These are phyloP conservation scores for Acrocephalus arundinaceus DNA, from an alignment of 2,113 vertebrate species.

Conservation along the genomic window DNA sequence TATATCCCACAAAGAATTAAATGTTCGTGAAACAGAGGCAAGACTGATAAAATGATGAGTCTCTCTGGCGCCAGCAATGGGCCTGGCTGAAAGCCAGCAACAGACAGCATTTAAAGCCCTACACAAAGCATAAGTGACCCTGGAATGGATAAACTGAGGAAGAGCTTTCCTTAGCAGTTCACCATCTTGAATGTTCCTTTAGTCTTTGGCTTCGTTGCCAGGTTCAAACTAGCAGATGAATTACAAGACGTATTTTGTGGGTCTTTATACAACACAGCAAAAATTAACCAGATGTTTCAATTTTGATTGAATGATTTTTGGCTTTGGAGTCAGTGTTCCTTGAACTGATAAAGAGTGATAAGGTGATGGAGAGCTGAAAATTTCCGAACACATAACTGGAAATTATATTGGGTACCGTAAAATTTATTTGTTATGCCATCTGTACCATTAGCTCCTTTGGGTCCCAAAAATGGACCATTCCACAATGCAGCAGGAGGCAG, in stretches of 20 bases:
- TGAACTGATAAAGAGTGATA: not conserved
- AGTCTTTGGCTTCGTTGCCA: not conserved
- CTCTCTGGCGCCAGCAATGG: constrained; percentile 45
- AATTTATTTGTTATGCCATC: not conserved
- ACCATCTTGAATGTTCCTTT: not conserved
- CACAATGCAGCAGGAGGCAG: not conserved
- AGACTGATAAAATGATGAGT: constrained; percentile 53
- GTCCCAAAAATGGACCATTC: not conserved
- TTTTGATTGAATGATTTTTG: not conserved
- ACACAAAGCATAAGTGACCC: not conserved
- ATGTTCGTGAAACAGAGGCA: constrained; percentile 20
- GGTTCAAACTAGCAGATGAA: not conserved
- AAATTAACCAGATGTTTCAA: not conserved
- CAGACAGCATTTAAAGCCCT: not conserved
- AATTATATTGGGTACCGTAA: not conserved
- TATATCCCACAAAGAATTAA: constrained; percentile 61
- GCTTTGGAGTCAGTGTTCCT: not conserved
- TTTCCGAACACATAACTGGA: not conserved
- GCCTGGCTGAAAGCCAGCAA: constrained; percentile 35
- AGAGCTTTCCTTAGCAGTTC: not conserved
- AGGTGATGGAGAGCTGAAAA: not conserved
- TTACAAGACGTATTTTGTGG: not conserved
- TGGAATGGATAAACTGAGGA: not conserved
- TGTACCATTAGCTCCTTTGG: not conserved
- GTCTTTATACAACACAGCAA: not conserved